These are phyloP conservation scores for Ginglymostoma cirratum DNA, from an alignment of 2,113 vertebrate genomes.

Conservation along the genomic window DNA sequence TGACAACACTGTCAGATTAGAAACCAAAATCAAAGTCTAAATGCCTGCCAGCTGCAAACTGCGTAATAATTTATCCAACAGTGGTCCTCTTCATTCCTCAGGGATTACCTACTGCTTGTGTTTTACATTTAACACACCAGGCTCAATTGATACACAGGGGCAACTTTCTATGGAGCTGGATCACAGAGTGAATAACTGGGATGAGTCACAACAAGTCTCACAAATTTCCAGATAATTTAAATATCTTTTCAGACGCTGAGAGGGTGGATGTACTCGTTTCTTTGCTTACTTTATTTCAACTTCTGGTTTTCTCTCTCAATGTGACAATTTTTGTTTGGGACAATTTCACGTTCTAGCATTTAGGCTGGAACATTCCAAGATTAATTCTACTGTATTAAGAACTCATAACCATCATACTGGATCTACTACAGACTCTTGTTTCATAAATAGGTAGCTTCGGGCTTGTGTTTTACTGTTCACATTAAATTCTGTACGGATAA, in stretches of 20 bases:
- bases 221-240: neutral
- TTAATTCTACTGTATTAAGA: neutral
- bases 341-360: neutral
- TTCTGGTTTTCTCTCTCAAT: neutral
- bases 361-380: neutral
- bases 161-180: neutral
- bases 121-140: neutral
- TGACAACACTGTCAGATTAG: neutral
- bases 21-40: neutral
- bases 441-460: neutral
- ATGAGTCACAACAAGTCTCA: no score
- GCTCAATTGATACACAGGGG: neutral
- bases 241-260: neutral
- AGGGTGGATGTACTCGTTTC: neutral
- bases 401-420: neutral
- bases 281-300: neutral
- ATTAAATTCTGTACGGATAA: neutral
- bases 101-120: neutral
- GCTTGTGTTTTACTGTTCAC: neutral
- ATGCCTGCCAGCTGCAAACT: neutral
- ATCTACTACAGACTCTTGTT: neutral
- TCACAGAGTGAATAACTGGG: neutral
- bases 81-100: neutral
- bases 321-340: neutral
- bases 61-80: neutral